phyloP scores from a whole-genome alignment of 2,888 invertebrate genomes.

The Drosophila eohydei region DNA sequence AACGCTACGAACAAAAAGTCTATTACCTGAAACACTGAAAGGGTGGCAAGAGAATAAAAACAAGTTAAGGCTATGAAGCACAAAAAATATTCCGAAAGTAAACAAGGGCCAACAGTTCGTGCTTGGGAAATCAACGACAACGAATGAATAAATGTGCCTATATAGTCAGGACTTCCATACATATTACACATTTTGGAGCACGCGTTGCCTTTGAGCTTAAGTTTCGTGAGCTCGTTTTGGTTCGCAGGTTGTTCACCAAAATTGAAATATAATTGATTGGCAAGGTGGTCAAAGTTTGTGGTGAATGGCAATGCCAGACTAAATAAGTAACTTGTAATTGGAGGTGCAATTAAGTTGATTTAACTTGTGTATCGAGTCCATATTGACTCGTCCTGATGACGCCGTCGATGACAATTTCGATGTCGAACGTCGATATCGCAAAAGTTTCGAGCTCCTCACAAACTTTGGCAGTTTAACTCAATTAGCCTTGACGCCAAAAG shows the following conservation, averaged over 20 bases:
- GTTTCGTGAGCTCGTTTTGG: slow-evolving; percentile 25
- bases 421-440: background rate
- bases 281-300: slow-evolving; percentile 46
- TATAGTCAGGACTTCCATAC: slow-evolving; percentile 9
- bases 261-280: slow-evolving; percentile 81
- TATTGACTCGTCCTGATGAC: slow-evolving; percentile 24
- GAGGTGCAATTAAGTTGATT: slow-evolving; percentile 55
- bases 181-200: background rate
- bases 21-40: background rate
- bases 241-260: slow-evolving; percentile 55
- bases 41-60: background rate
- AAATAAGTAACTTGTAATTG: slow-evolving; percentile 71
- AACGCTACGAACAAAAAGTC: background rate
- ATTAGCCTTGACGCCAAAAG: slow-evolving; percentile 54
- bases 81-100: background rate
- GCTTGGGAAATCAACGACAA: slow-evolving; percentile 66
- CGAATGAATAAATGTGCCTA: slow-evolving; percentile 18
- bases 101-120: slow-evolving; percentile 5
- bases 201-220: slow-evolving; percentile 8
- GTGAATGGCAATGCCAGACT: slow-evolving; percentile 54
- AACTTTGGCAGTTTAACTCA: slow-evolving; percentile 68
- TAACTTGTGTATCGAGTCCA: slow-evolving; percentile 24
- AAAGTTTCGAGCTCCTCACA: slow-evolving; percentile 48
- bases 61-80: too few species aligned
- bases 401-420: background rate